Evolutionary conservation across 2,888 invertebrate genomes (phyloP).

Genomic region (Carabus problematicus): DNA sequence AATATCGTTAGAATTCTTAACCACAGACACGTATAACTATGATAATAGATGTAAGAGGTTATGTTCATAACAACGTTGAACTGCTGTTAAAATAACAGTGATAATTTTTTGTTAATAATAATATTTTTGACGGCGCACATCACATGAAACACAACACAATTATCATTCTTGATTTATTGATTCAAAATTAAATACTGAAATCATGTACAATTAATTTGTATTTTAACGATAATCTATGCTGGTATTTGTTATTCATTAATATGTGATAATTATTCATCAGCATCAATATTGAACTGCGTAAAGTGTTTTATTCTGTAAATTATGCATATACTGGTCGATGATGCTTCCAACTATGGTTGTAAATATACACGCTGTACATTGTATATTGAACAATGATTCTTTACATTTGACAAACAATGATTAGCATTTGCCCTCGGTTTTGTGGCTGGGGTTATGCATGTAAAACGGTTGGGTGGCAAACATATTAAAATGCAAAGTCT

Average conservation of each 20-base stretch:
- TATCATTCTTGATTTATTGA: too few species aligned
- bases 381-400: conserved; percentile 28
- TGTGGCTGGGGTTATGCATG: conserved; percentile 24
- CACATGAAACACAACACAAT: too few species aligned
- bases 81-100: too few species aligned
- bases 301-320: background rate
- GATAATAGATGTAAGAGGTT: background rate
- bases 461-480: conserved; percentile 27
- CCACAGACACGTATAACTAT: background rate
- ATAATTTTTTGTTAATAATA: too few species aligned
- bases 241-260: too few species aligned
- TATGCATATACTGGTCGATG: conserved; percentile 12
- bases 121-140: too few species aligned
- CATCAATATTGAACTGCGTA: too few species aligned
- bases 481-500: conserved; percentile 41
- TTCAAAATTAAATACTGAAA: too few species aligned
- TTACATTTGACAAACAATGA: conserved; percentile 40
- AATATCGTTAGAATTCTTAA: background rate
- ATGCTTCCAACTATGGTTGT: conserved; percentile 8
- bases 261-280: too few species aligned
- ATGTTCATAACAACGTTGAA: background rate
- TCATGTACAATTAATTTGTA: too few species aligned
- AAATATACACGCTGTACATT: conserved; percentile 4
- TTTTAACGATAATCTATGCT: too few species aligned
- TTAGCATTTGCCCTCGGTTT: conserved; percentile 38